Percentiles rank a stretch among this genome's conserved stretches.
Evolutionary conservation across 2,888 invertebrate species (phyloP).

Genomic region (Drosophila demipolita): DNA sequence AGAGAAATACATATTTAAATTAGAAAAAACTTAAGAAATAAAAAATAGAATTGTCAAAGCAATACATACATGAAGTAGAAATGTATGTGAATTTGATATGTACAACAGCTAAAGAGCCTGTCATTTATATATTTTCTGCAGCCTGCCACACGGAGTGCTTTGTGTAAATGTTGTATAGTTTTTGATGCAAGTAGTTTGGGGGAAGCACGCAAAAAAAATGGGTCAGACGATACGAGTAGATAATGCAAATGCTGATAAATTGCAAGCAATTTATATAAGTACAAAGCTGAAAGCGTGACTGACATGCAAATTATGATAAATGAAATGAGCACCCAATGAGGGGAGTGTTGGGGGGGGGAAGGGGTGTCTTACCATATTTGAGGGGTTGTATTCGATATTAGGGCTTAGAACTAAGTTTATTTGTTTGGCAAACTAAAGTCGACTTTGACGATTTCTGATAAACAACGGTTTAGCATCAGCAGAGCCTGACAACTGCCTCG

Average conservation of each 20-base stretch:
- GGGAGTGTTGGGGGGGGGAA: not conserved
- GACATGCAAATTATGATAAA: slow-evolving; percentile 81
- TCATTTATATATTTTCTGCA: not conserved
- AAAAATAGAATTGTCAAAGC: not conserved
- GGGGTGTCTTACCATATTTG: not conserved
- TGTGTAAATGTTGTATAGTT: slow-evolving; percentile 13
- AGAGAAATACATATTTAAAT: not conserved
- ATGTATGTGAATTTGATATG: not conserved
- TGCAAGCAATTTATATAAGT: slow-evolving; percentile 74
- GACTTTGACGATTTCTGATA: slow-evolving; percentile 48
- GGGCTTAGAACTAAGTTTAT: not conserved
- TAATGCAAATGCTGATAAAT: slow-evolving; percentile 73
- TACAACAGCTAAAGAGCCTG: not conserved
- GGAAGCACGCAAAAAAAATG: slow-evolving; percentile 9
- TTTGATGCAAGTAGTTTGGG: slow-evolving; percentile 4
- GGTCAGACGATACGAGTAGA: slow-evolving; percentile 32
- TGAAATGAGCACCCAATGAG: slow-evolving; percentile 41
- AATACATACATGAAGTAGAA: not conserved
- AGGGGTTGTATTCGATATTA: not conserved
- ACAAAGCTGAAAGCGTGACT: slow-evolving; percentile 76
- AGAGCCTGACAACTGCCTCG: slow-evolving; percentile 38
- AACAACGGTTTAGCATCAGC: slow-evolving; percentile 23
- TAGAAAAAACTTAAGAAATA: not conserved
- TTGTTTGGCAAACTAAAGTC: slow-evolving; percentile 32
- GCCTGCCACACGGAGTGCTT: not conserved